These are phyloP conservation scores for Mesorhabditis sp. DNA, from an alignment of 2,888 invertebrate genomes.

Conservation along the genomic window DNA sequence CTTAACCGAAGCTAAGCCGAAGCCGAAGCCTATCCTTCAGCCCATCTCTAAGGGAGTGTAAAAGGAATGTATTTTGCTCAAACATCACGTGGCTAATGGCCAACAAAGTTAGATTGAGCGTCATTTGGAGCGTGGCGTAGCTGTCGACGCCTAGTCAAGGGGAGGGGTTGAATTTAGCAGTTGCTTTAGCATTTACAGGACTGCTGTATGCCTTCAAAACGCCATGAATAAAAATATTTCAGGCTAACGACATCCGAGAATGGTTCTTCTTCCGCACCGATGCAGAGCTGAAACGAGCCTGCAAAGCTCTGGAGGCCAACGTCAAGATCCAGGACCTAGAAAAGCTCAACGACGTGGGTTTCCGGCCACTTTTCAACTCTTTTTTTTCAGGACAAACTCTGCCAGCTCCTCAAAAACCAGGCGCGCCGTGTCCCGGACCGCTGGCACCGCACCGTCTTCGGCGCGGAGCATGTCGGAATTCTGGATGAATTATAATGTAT, in stretches of 20 bases:
- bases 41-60: too few relatives aligned
- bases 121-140: too few relatives aligned
- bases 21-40: too few relatives aligned
- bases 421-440: neutral
- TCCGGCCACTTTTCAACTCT: neutral
- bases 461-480: neutral
- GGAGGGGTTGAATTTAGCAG: too few relatives aligned
- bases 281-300: neutral
- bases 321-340: neutral
- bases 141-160: too few relatives aligned
- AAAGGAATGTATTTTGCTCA: too few relatives aligned
- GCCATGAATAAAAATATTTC: neutral
- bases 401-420: neutral
- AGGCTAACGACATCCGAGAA: neutral
- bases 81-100: too few relatives aligned
- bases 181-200: too few relatives aligned
- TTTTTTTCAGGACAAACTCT: neutral
- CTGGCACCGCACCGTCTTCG: conserved; percentile 2
- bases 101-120: too few relatives aligned
- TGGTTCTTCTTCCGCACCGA: conserved; percentile 1
- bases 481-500: neutral
- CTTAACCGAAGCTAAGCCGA: too few relatives aligned
- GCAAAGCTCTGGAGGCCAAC: neutral
- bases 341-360: neutral
- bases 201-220: too few relatives aligned